Evolutionary conservation across 2,888 invertebrate species (phyloP), one percentile per base, ranked within the genome.

Genomic region (Ramazzottius varieornatus): DNA sequence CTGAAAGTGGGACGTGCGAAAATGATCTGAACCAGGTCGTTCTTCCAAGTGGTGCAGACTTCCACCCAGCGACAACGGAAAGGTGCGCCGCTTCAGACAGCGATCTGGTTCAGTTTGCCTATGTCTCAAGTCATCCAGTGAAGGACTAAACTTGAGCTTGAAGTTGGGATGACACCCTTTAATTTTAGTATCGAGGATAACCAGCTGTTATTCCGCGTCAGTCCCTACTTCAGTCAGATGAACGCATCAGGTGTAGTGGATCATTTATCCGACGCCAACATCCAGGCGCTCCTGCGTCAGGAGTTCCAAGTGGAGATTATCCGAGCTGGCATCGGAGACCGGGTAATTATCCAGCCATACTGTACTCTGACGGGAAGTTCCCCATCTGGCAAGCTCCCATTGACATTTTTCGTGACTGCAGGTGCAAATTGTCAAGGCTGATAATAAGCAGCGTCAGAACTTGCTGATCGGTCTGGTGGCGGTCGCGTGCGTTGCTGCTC

Each of bases 181-280:
- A 16, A 63, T 32, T 80, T 66, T 73, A 84, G 88, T 68, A 83
- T 86, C 67, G 84, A 84, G 70, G 80, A 81, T 24, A 83, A 84
- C 68, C 85, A 86, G 76, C 85, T 90, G 0, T 83, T 83, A 0
- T 87, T 86, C 73, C 84, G 82, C 78, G 85, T 86, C 1, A 80
- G 80, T 66, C 81, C 81, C 29, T 54, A 54, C 29, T 54, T n/a
- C 29, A 54, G 29, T 29, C 54, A 29, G 54, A 54, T 54, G 4
- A 54, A 54, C 29, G 54, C 54, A 4, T 24, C n/a, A 8, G 20
- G n/a, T 24, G 54, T 54, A 4, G 54, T 54, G 54, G 54, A 54
- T 4, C 54, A 29, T 24, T 54, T 54, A 29, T 54, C 54, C 54
- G 54, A 54, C 24, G 54, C 54, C 54, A 29, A 24, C 54, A 54